A percentile compares a stretch with the other conserved stretches of the same genome.
Evolutionary conservation across 2,888 invertebrate genomes (phyloP).

Genomic region (Cremastinae sp.): DNA sequence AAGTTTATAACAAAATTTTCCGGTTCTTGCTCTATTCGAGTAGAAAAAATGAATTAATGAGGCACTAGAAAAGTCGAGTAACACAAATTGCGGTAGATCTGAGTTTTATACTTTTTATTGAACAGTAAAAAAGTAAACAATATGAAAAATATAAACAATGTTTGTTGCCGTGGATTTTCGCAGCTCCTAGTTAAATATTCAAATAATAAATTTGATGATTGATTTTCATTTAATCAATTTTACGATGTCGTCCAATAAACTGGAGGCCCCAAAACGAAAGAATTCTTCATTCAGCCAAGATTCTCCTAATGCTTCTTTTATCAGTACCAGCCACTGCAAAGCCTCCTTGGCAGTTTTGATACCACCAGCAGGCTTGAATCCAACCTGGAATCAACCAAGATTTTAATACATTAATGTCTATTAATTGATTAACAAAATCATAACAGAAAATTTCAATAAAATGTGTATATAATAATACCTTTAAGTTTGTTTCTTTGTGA

Average conservation of each 20-base stretch:
- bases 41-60: no score
- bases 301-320: constrained; percentile 91
- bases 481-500: constrained; percentile 85
- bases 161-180: no score
- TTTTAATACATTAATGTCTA: no score
- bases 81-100: no score
- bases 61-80: no score
- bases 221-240: constrained; percentile 54
- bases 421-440: no score
- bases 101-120: constrained; percentile 10
- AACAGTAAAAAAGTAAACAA: constrained; percentile 16
- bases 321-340: constrained; percentile 91
- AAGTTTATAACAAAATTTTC: no score
- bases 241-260: constrained; percentile 90
- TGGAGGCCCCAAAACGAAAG: constrained; percentile 97
- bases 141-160: constrained; percentile 19
- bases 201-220: not conserved
- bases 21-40: no score
- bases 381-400: constrained; percentile 88
- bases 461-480: constrained; percentile 80
- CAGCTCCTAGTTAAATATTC: no score
- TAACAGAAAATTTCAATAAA: constrained; percentile 9
- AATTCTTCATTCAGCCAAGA: constrained; percentile 91
- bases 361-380: constrained; percentile 99
- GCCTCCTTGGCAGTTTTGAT: constrained; percentile 93